A percentile compares a stretch with the other conserved stretches of the same genome.
Evolutionary conservation across 35 echinoderm and acorn worm genomes (phyloP).

Genomic region (Patiria miniata): DNA sequence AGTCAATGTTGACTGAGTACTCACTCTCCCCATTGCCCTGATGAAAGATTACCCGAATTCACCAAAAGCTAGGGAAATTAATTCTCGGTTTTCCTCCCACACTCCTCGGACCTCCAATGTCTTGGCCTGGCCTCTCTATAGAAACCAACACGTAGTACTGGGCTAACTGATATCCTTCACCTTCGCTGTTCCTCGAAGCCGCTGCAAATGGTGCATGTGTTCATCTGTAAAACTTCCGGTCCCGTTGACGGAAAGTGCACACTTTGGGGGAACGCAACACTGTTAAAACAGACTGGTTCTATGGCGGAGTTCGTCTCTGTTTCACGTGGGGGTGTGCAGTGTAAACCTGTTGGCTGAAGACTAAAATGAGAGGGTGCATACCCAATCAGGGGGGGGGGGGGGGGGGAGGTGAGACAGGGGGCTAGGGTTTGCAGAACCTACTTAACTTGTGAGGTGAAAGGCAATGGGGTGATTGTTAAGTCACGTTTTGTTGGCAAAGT

Average conservation of each 20-base stretch:
- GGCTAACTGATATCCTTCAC: constrained; percentile 17
- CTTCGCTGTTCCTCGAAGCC: not conserved
- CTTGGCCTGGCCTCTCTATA: constrained; percentile 8
- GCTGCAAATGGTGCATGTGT: constrained; percentile 27
- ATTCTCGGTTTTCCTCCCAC: constrained; percentile 31
- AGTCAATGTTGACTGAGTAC: constrained; percentile 36
- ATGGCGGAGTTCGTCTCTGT: constrained; percentile 7
- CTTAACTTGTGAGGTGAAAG: constrained; percentile 27
- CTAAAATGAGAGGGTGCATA: not conserved
- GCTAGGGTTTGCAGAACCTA: not conserved
- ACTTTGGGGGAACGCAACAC: constrained; percentile 23
- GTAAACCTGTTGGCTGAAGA: constrained; percentile 1
- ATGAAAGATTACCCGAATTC: constrained; percentile 33
- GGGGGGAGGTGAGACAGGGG: not conserved
- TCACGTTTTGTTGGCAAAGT: constrained; percentile 19
- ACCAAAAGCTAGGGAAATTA: constrained; percentile 43
- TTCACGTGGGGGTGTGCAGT: not conserved
- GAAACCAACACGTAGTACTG: constrained; percentile 19
- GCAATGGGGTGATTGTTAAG: not conserved
- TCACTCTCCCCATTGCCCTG: not conserved
- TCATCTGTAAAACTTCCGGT: constrained; percentile 16
- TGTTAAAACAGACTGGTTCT: constrained; percentile 26
- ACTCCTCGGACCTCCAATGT: not conserved
- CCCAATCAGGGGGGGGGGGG: not conserved
- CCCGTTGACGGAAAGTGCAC: constrained; percentile 2